Base-by-base conservation (phyloP, 2,797 vertebrate genomes). In the Limosa lapponica region DNA sequence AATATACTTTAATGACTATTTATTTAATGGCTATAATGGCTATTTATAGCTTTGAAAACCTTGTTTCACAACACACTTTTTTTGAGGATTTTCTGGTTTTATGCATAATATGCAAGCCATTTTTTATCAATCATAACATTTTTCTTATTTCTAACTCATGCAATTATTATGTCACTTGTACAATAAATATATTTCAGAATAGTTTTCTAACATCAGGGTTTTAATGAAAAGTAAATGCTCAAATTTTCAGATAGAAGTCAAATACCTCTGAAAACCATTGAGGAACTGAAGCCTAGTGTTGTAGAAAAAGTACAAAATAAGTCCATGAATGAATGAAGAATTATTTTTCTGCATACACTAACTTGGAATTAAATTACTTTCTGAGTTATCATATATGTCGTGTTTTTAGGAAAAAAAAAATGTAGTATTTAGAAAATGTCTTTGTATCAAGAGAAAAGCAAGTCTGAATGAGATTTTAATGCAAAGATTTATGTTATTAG, bases 111-210 rank as follows among this genome's bases (percentile, higher is more conserved):
- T 82, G 69, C 77, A 32, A 13, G 30, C 44, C 2, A 27, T 10
- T 19, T 89, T 87, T 83, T 41, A 69, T 73, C 39, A 67, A 19
- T 9, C 8, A 22, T 16, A 82, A 57, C 72, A 9, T 93, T 51
- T 95, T 71, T 80, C 16, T 3, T 32, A 61, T 36, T 94, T 71
- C 67, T 94, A 96, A 89, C 70, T 95, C 82, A 72, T 92, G 71
- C 86, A 70, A 88, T 55, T 84, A 51, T 28, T 73, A 72, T 66
- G 32, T 72, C 70, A 71, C 54, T 92, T 36, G 20, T 59, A 52
- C 5, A 8, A n/a, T 65, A 77, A 91, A 48, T 70, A 36, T 75
- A 90, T 83, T 94, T 82, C 44, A 55, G 89, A 91, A 95, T 43
- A 85, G 28, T 44, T 34, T n/a, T 37, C 39, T 3, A 13, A 55